Evolutionary conservation across 2,888 invertebrate species (phyloP).

Genomic region (Ophion obscuratus): DNA sequence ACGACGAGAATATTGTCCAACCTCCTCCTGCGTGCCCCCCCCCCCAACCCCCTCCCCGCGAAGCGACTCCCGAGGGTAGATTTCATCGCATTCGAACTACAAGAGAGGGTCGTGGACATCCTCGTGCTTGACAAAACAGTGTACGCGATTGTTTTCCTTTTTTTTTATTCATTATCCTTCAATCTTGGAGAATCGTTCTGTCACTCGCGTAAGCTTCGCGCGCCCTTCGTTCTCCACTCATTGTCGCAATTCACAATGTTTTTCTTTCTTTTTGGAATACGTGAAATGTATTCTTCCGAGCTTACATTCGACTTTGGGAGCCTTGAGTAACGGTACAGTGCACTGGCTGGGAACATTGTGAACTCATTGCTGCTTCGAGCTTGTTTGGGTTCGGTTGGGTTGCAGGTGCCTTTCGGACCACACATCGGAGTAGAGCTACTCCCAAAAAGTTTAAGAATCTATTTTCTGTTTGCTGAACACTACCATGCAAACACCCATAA

Average conservation of each 20-base stretch:
- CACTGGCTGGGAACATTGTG: too few relatives aligned
- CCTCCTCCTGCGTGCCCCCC: constrained; percentile 12
- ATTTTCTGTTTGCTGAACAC: too few relatives aligned
- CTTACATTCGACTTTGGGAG: too few relatives aligned
- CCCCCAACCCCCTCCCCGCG: not conserved
- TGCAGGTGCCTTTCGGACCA: not conserved
- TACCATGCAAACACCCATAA: too few relatives aligned
- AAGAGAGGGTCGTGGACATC: constrained; percentile 16
- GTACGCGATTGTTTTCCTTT: constrained; percentile 62
- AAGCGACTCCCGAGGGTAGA: constrained; percentile 57
- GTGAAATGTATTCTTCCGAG: not conserved
- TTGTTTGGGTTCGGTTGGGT: not conserved
- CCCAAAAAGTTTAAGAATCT: too few relatives aligned
- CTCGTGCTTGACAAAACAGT: constrained; percentile 52
- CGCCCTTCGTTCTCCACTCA: not conserved
- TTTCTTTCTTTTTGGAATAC: not conserved
- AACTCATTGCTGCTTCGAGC: too few relatives aligned
- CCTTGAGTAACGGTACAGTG: too few relatives aligned
- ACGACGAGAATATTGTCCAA: constrained; percentile 77
- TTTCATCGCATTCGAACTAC: constrained; percentile 58
- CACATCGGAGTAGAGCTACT: not conserved
- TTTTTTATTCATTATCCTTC: constrained; percentile 48
- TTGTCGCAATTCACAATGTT: constrained; percentile 12
- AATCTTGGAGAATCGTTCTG: constrained; percentile 27
- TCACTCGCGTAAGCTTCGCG: constrained; percentile 18